phyloP scores from a whole-genome alignment of 2,888 invertebrate genomes.

The Microplitis manilae region DNA sequence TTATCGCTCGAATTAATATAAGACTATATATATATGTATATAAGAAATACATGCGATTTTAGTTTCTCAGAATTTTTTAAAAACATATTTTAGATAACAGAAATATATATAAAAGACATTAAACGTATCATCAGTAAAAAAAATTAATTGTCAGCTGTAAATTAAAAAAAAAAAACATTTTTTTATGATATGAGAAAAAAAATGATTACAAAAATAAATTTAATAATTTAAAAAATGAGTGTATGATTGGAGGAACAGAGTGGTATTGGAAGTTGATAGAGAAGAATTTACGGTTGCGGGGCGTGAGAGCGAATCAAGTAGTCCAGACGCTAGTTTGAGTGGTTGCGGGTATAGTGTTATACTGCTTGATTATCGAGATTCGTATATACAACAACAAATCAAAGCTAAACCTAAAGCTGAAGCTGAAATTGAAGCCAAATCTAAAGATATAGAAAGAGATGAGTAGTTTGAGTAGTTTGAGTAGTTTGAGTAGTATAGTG shows the following conservation, averaged over 20 bases:
- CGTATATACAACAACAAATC: background rate
- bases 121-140: too few relatives aligned
- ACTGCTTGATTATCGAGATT: too few relatives aligned
- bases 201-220: too few relatives aligned
- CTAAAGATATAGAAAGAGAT: background rate
- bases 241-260: background rate
- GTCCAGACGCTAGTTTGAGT: conserved; percentile 33
- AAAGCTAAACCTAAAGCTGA: too few relatives aligned
- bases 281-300: background rate
- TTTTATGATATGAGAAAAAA: too few relatives aligned
- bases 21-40: conserved; percentile 13
- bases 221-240: background rate
- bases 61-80: background rate
- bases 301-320: conserved; percentile 42
- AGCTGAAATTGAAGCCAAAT: background rate
- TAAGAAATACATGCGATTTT: too few relatives aligned
- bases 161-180: too few relatives aligned
- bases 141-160: too few relatives aligned
- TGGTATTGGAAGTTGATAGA: background rate
- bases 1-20: conserved; percentile 37
- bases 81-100: too few relatives aligned
- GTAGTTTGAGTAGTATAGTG: conserved; percentile 14
- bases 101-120: too few relatives aligned
- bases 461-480: conserved; percentile 12
- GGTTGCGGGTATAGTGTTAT: background rate